phyloP scores from a whole-genome alignment of 2,888 invertebrate genomes.

The Pristionchus entomophagus region DNA sequence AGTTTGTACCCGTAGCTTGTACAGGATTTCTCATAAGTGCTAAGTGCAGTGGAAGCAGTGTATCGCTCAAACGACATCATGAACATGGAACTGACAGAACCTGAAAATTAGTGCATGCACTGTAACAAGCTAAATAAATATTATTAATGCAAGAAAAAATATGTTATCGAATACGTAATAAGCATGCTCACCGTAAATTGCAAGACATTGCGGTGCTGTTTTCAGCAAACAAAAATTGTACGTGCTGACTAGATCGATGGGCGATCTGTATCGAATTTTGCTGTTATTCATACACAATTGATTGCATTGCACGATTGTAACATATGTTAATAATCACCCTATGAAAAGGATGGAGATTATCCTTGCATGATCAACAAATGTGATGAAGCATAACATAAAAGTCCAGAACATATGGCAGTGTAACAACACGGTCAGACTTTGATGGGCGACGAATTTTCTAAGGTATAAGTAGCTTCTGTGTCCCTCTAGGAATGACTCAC shows the following conservation, averaged over 20 bases:
- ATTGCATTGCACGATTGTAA: no score
- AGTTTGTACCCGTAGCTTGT: conserved; percentile 4
- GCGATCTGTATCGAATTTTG: neutral
- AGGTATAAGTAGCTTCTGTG: no score
- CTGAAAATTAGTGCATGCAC: neutral
- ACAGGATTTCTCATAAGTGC: neutral
- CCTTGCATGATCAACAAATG: neutral
- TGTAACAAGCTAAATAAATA: no score
- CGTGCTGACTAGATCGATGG: neutral
- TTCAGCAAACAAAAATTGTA: neutral
- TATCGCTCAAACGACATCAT: conserved; percentile 6
- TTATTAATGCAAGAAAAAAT: no score
- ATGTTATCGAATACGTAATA: no score
- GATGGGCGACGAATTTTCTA: conserved; percentile 16
- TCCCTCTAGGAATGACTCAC: neutral
- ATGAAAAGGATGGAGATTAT: neutral
- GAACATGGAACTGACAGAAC: neutral
- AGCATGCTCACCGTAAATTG: neutral
- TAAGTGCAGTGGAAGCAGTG: neutral
- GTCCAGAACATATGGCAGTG: conserved; percentile 15
- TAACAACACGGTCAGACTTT: neutral
- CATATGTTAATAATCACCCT: neutral
- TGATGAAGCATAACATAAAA: neutral
- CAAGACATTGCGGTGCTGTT: neutral
- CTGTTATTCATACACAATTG: no score